A percentile compares a stretch with the other conserved stretches of the same genome.
Evolutionary conservation across 2,797 vertebrate species (phyloP).

Genomic region (Capromys pilorides): DNA sequence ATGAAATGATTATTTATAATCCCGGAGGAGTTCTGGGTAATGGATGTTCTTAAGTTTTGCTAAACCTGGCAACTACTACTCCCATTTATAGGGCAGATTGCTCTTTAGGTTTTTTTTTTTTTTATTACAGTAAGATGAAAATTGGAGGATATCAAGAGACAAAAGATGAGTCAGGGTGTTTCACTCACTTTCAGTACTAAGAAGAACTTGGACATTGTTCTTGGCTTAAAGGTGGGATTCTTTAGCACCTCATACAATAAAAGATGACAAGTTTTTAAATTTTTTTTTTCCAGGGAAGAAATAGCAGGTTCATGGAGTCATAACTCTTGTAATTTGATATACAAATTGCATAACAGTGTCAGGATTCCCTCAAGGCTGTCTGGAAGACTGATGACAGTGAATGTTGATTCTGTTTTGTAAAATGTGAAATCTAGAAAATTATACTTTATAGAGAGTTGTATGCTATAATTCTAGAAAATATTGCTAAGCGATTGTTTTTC

Average conservation of each 20-base stretch:
- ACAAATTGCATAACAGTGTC: constrained; percentile 43
- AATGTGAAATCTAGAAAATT: constrained; percentile 47
- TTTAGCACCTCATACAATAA: constrained; percentile 7
- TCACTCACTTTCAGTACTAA: neutral
- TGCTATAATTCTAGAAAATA: constrained; percentile 56
- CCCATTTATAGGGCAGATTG: neutral
- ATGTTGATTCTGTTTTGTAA: constrained; percentile 59
- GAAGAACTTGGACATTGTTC: neutral
- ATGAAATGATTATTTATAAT: constrained; percentile 1
- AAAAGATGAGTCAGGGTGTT: constrained; percentile 32
- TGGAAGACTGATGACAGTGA: constrained; percentile 10
- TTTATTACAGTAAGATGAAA: neutral
- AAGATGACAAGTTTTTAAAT: constrained; percentile 10
- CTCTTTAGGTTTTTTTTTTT: constrained; percentile 27
- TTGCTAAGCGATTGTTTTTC: constrained; percentile 46
- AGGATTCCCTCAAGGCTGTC: constrained; percentile 40
- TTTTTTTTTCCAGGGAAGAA: constrained; percentile 54
- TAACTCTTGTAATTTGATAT: constrained; percentile 55
- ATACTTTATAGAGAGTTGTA: constrained; percentile 26
- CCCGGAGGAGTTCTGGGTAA: constrained; percentile 28
- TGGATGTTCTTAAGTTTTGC: constrained; percentile 33
- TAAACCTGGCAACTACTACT: neutral
- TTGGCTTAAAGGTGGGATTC: constrained; percentile 15
- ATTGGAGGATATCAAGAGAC: constrained; percentile 34
- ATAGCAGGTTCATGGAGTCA: constrained; percentile 4